Evolutionary conservation across 2,888 invertebrate species (phyloP).

Genomic region (Yponomeuta evonymella): DNA sequence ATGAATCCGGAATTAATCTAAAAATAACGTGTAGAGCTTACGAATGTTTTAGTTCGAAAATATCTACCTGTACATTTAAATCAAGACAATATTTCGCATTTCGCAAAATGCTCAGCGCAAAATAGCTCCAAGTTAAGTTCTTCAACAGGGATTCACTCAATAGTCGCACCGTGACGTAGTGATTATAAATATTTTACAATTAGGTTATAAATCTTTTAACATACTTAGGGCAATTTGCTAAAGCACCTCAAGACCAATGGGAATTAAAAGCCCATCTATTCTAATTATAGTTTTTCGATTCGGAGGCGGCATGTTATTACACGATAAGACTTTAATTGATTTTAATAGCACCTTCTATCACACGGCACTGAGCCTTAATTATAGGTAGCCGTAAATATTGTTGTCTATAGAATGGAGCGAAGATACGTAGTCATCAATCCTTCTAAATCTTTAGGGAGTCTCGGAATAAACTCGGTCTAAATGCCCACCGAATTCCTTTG

Average conservation of each 20-base stretch:
- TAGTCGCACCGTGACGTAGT: too few species aligned
- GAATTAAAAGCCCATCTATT: slow-evolving; percentile 19
- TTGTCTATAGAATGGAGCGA: not conserved
- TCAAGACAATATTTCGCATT: too few species aligned
- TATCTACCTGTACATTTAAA: too few species aligned
- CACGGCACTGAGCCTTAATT: slow-evolving; percentile 12
- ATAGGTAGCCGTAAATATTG: slow-evolving; percentile 13
- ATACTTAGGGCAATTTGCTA: not conserved
- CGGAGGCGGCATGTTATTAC: slow-evolving; percentile 25
- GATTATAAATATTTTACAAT: too few species aligned
- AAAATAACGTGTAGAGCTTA: too few species aligned
- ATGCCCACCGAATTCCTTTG: slow-evolving; percentile 21
- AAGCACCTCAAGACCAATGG: not conserved
- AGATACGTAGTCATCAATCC: not conserved
- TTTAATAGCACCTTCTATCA: slow-evolving; percentile 13
- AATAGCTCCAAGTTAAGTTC: too few species aligned
- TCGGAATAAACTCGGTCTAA: slow-evolving; percentile 15
- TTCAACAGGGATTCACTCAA: too few species aligned
- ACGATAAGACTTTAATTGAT: slow-evolving; percentile 15
- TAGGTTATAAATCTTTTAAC: not conserved
- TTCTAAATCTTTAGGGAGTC: slow-evolving; percentile 9
- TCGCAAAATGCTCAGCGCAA: too few species aligned
- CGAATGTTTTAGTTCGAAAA: too few species aligned
- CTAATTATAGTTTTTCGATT: slow-evolving; percentile 33
- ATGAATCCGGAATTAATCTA: too few species aligned